Base-by-base conservation (phyloP, 2,113 vertebrate genomes). In the Orthonyx spaldingii region DNA sequence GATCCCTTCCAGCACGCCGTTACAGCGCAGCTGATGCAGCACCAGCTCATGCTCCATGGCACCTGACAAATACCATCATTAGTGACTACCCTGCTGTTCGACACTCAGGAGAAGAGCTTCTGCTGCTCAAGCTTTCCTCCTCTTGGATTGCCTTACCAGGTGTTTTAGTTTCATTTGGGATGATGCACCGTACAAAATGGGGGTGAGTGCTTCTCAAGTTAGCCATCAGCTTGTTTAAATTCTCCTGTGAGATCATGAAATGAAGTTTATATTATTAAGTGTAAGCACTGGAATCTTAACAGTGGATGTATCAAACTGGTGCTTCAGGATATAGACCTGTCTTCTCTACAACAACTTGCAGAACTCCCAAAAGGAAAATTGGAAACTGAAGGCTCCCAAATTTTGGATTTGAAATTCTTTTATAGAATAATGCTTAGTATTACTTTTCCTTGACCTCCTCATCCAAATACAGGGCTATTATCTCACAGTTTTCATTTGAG, bases 101-200 rank as follows among this genome's bases (percentile, higher is more conserved):
- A 16, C 2, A 33, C 16, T 24, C 22, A 49, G 56, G 33, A 63
- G 63, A 72, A 32, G 5, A 69, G 27, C n/a, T 39, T 28, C 33
- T 71, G 24, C 16, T 41, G 8, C 39, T 75, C 5, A 9, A 52
- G 14, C 18, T 78, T 82, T 75, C 11, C 19, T 35, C 15, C 49
- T 17, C 12, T 21, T n/a, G n/a, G 20, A 42, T 32, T 15, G 9
- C 41, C 95, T 97, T 97, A 99, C 99, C 98, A 44, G 98, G 98
- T 32, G 98, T 99, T 94, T 99, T 99, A 8, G 98, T 98, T 94
- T 99, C 98, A 92, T 99, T 99, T 50, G 98, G 98, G 91, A 99
- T 99, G 94, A 99, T 97, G 56, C 98, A 99, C 14, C 98, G 97
- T 12, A 99, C 99, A 96, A 99, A 99, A 95, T 99, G 98, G 22